Conservation (phyloP, 2,113 vertebrate genomes). For the Phaethon lepturus region DNA sequence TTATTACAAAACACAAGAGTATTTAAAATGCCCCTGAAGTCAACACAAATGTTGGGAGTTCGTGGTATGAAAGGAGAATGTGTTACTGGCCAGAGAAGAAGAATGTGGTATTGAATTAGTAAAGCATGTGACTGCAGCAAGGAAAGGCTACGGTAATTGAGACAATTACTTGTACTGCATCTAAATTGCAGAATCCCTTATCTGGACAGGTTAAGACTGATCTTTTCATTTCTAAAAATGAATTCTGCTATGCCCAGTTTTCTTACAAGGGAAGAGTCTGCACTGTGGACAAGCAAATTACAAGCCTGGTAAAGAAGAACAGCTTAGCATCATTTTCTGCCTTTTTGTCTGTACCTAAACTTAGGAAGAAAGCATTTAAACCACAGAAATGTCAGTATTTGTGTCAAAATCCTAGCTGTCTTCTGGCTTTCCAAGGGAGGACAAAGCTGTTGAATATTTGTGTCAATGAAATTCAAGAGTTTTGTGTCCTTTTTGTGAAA, state of each 20-base stretch:
- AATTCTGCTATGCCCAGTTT: not conserved
- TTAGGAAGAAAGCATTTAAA: not conserved
- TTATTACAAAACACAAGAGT: not conserved
- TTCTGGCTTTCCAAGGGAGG: not conserved
- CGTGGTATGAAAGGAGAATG: not conserved
- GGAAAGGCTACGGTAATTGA: not conserved
- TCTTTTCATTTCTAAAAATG: not conserved
- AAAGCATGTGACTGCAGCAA: not conserved
- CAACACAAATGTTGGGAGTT: not conserved
- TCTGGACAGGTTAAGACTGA: not conserved
- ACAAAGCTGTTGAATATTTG: not conserved
- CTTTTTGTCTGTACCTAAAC: not conserved
- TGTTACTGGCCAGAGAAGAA: not conserved
- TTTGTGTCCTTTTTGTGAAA: not conserved
- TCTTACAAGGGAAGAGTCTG: accelerated
- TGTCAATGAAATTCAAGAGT: not conserved
- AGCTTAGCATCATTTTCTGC: not conserved
- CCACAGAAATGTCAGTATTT: not conserved
- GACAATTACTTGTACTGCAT: not conserved
- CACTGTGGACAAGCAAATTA: no score
- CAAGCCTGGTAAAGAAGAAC: not conserved
- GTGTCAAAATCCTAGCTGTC: not conserved
- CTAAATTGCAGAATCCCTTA: not conserved
- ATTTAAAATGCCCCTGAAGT: not conserved
- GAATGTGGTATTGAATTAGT: not conserved